Evolutionary conservation across 2,113 vertebrate species (phyloP).

Genomic region (Uropsilus gracilis): DNA sequence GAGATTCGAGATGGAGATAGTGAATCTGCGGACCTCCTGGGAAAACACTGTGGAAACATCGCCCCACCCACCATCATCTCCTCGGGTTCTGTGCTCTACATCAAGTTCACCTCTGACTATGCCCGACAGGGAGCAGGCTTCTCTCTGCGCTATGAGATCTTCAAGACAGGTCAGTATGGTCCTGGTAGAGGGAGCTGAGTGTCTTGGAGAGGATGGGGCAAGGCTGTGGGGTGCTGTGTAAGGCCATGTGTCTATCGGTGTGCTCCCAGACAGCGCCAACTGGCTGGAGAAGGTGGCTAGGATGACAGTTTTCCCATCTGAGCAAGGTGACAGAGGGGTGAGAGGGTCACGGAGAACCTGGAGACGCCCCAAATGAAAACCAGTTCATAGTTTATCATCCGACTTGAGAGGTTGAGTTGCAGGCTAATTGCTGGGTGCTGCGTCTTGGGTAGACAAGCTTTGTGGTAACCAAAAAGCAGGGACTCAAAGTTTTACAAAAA

Average conservation of each 20-base stretch:
- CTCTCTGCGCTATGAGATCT: conserved; percentile 98
- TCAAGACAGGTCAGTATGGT: conserved; percentile 92
- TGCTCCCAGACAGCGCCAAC: background rate
- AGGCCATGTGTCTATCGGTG: rapidly evolving
- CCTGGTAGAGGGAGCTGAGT: background rate
- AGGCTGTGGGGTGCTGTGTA: rapidly evolving
- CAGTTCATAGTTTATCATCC: background rate
- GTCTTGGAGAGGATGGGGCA: background rate
- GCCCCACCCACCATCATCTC: conserved; percentile 97
- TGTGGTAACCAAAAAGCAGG: background rate
- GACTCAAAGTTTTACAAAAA: background rate
- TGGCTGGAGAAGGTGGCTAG: background rate
- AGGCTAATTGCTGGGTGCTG: background rate
- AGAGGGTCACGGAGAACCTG: background rate
- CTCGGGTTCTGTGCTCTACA: conserved; percentile 94
- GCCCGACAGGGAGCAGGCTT: conserved; percentile 98
- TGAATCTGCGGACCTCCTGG: conserved; percentile 93
- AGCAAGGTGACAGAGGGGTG: background rate
- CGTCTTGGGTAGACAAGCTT: rapidly evolving
- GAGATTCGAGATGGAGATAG: conserved; percentile 97
- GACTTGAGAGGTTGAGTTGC: rapidly evolving
- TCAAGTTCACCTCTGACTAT: conserved; percentile 98
- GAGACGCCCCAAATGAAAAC: background rate
- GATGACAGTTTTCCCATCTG: background rate
- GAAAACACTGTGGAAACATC: conserved; percentile 98